These are phyloP conservation scores for Galeopsomyia nigrocyanea DNA, from an alignment of 2,888 invertebrate species.

Conservation along the genomic window DNA sequence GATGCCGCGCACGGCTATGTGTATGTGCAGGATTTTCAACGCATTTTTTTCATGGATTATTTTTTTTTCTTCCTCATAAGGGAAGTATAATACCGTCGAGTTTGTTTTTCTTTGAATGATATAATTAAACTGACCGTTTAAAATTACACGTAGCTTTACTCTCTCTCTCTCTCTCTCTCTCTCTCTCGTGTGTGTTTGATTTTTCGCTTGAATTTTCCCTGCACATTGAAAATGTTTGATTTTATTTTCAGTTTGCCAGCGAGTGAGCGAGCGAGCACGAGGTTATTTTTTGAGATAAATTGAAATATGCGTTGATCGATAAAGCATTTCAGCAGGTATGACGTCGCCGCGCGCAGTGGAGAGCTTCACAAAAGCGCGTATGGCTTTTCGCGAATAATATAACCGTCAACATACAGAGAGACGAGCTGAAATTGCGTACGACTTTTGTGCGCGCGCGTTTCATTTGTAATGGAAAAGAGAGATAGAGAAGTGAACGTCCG, in stretches of 20 bases:
- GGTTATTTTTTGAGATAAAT: conserved; percentile 31
- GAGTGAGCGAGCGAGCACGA: not conserved
- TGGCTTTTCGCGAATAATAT: not conserved
- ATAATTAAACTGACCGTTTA: too few species aligned
- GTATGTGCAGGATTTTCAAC: not conserved
- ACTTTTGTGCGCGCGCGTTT: conserved; percentile 23
- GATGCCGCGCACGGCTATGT: not conserved
- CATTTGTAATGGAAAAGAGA: conserved; percentile 27
- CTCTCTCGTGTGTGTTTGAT: not conserved
- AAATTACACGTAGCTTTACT: too few species aligned
- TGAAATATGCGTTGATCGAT: conserved; percentile 30
- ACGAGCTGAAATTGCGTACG: conserved; percentile 24
- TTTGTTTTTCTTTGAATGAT: too few species aligned
- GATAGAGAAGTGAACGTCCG: conserved; percentile 8
- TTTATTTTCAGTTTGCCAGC: conserved; percentile 8
- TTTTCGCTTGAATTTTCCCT: conserved; percentile 1
- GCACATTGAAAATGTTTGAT: conserved; percentile 13
- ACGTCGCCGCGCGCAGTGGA: not conserved
- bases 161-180: too few species aligned
- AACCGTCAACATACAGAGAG: not conserved
- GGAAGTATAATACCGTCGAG: too few species aligned
- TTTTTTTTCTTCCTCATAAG: too few species aligned
- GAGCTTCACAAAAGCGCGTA: conserved; percentile 2
- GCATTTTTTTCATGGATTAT: not conserved
- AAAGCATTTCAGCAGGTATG: conserved; percentile 28